phyloP scores from a whole-genome alignment of 2,888 invertebrate species.

The Pseudoips prasinana region DNA sequence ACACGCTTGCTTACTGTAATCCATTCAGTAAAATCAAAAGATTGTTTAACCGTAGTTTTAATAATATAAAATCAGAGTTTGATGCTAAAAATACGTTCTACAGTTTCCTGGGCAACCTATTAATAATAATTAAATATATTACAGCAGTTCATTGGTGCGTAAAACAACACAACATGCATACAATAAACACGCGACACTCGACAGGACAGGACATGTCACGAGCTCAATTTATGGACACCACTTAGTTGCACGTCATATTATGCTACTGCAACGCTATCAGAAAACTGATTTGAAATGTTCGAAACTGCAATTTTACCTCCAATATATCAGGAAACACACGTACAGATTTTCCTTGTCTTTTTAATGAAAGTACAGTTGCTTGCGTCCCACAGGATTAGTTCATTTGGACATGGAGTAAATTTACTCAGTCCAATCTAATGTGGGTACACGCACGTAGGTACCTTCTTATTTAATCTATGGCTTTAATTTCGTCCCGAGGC shows the following conservation, averaged over 20 bases:
- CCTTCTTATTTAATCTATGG: constrained; percentile 55
- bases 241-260: constrained; percentile 68
- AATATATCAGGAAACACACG: constrained; percentile 20
- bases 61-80: constrained; percentile 2
- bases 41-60: not conserved
- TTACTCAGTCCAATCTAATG: constrained; percentile 71
- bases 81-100: constrained; percentile 10
- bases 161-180: constrained; percentile 39
- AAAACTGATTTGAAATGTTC: constrained; percentile 31
- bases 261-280: constrained; percentile 39
- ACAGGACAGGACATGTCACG: constrained; percentile 56
- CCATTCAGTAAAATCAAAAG: not conserved
- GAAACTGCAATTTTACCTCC: constrained; percentile 23
- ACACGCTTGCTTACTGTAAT: not conserved
- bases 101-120: constrained; percentile 22
- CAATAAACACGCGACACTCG: constrained; percentile 54
- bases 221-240: constrained; percentile 58
- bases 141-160: constrained; percentile 40
- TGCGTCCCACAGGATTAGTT: constrained; percentile 57
- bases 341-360: constrained; percentile 43
- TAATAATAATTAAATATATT: constrained; percentile 41
- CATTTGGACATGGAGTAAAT: constrained; percentile 69
- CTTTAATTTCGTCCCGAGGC: constrained; percentile 52
- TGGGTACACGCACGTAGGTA: constrained; percentile 45
- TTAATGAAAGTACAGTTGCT: constrained; percentile 54